phyloP scores from a whole-genome alignment of 1,140 invertebrate genomes.

The Drosophila rhopaloa region DNA sequence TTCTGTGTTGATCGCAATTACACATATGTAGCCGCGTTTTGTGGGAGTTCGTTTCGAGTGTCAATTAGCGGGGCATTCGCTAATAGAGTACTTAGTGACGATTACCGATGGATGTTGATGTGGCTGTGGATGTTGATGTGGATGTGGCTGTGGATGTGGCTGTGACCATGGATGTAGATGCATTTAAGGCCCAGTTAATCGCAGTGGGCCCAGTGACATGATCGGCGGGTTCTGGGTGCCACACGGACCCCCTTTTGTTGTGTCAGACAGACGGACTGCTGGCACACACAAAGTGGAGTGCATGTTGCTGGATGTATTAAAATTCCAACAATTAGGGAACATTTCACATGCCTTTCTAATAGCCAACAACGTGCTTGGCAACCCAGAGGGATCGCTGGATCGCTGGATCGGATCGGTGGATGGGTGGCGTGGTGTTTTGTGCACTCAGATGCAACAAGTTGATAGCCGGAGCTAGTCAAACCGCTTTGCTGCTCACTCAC shows the following conservation, averaged over 20 bases:
- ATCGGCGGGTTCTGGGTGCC: background rate
- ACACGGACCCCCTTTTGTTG: background rate
- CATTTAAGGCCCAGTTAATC: slow-evolving; percentile 22
- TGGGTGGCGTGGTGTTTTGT: slow-evolving; percentile 28
- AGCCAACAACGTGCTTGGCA: slow-evolving; percentile 67
- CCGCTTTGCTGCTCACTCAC: slow-evolving; percentile 57
- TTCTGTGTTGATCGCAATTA: too few relatives aligned
- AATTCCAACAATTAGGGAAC: slow-evolving; percentile 82
- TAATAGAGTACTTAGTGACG: slow-evolving; percentile 37
- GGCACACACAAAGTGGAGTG: slow-evolving; percentile 14
- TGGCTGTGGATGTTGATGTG: too few relatives aligned
- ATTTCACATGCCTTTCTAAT: slow-evolving; percentile 83
- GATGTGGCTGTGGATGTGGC: background rate
- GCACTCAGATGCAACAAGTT: slow-evolving; percentile 67
- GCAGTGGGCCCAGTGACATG: slow-evolving; percentile 13
- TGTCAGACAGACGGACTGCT: slow-evolving; percentile 27
- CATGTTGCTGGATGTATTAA: slow-evolving; percentile 69
- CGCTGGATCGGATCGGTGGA: background rate
- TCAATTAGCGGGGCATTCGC: slow-evolving; percentile 37
- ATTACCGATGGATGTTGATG: slow-evolving; percentile 9
- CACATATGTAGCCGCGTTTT: too few relatives aligned
- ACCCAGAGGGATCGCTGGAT: slow-evolving; percentile 23
- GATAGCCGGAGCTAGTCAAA: slow-evolving; percentile 58
- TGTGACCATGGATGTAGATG: background rate
- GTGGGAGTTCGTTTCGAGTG: slow-evolving; percentile 3